A percentile compares a stretch with the other conserved stretches of the same genome.
Evolutionary conservation across 2,113 vertebrate genomes (phyloP).

Genomic region (Eubucco bourcierii): DNA sequence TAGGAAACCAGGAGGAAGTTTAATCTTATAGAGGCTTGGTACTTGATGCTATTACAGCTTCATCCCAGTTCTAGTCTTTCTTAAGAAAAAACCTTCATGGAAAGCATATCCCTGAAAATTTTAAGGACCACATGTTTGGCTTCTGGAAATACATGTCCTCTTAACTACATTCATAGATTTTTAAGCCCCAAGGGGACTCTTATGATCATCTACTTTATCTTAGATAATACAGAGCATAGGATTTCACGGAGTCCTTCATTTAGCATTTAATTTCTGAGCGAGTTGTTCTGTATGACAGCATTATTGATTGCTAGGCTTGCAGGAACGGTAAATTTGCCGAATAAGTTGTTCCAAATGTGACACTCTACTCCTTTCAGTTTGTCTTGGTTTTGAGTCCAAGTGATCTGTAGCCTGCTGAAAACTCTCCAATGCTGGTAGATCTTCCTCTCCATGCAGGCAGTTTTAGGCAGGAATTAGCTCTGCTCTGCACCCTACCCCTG

Average conservation of each 20-base stretch:
- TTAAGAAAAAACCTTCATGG: not conserved
- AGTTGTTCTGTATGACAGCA: slow-evolving; percentile 16
- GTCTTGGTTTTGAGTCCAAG: not conserved
- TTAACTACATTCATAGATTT: slow-evolving; percentile 9
- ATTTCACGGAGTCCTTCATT: slow-evolving; percentile 19
- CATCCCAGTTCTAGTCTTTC: not conserved
- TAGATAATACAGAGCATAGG: not conserved
- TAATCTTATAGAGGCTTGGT: not conserved
- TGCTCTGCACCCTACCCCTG: not conserved
- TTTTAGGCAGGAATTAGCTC: not conserved
- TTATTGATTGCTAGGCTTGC: slow-evolving; percentile 23
- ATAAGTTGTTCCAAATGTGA: not conserved
- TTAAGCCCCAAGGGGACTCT: slow-evolving; percentile 1
- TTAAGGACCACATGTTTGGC: not conserved
- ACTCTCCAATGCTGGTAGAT: not conserved
- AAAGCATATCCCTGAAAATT: not conserved
- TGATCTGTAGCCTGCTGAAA: not conserved
- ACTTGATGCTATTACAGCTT: not conserved
- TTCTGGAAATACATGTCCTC: not conserved
- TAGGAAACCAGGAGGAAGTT: not conserved
- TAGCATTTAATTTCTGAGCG: slow-evolving; percentile 14
- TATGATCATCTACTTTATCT: not conserved
- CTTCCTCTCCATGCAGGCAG: not conserved
- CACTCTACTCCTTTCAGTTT: not conserved
- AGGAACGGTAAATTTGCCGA: not conserved